Base-by-base conservation (phyloP, 2,113 vertebrate genomes). In the Pheucticus melanocephalus region DNA sequence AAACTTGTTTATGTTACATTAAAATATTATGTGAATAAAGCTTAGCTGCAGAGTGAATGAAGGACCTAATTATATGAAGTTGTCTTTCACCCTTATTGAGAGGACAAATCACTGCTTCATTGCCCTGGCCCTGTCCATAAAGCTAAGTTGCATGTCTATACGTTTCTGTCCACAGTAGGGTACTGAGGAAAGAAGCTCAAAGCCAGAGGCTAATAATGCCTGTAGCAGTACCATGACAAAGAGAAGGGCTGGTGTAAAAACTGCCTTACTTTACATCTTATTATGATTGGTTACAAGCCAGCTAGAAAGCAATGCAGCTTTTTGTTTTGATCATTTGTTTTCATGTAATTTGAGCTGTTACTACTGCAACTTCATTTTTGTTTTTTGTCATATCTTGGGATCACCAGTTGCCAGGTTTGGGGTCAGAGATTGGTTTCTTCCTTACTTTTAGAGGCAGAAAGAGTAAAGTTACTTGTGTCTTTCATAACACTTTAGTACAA, bases 1-100 rank as follows among this genome's bases (percentile, higher is more conserved):
- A 94, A 92, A 88, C 73, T 88, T 96, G 89, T 97, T 97, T 97
- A 88, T 94, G 75, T 96, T 94, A 72, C 92, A 48, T 96, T 91
- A 72, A 95, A 96, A 96, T 91, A 79, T 71, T 30, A 90, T 70
- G 45, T 86, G 76, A 93, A 92, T 93, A 92, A 95, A 86, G 76
- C 91, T 95, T 78, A 96, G 95, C 73, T 82, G 92, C 81, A 65
- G 83, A 85, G 42, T 71, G 86, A 95, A 92, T 95, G 72, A 94
- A 93, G 40, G 56, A 72, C 60, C 95, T 96, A 96, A 96, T 96
- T 98, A 91, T 90, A 80, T 73, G 64, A 95, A 96, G 91, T 84
- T 80, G 59, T 95, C 96, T 94, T 65, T 96, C 88, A 96, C 59
- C 68, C n/a, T 94, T 91, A 91, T 40, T 81, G 76, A 93, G 91